Conservation (phyloP, 2,888 invertebrate genomes). For the Noctua janthina region DNA sequence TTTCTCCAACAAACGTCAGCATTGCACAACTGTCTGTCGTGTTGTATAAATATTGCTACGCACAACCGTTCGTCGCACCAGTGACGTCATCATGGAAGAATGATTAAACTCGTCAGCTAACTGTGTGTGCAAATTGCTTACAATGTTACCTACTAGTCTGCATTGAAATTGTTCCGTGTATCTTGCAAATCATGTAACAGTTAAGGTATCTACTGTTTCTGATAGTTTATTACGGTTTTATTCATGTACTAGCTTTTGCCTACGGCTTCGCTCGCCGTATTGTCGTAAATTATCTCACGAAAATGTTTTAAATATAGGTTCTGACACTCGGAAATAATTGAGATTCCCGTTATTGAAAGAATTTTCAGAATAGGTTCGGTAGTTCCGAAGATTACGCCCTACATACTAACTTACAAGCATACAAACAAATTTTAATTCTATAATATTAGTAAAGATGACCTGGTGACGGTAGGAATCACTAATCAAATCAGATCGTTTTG, state of each 20-base stretch:
- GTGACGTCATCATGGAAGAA: constrained; percentile 47
- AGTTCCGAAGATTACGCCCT: no score
- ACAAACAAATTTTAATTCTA: no score
- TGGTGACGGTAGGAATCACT: neutral
- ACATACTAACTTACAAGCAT: no score
- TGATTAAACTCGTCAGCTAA: constrained; percentile 36
- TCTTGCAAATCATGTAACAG: constrained; percentile 8
- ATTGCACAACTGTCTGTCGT: constrained; percentile 17
- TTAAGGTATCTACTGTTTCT: neutral
- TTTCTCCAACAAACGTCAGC: constrained; percentile 38
- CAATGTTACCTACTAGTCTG: neutral
- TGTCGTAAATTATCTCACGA: no score
- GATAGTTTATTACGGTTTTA: neutral
- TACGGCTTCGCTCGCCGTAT: no score
- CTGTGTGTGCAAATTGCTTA: constrained; percentile 27
- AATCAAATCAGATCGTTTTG: no score
- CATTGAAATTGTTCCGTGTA: constrained; percentile 20
- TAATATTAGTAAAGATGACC: neutral
- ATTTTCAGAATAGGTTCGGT: no score
- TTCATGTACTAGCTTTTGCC: neutral
- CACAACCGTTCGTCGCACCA: neutral
- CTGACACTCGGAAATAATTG: no score
- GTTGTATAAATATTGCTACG: constrained; percentile 25
- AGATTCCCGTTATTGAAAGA: no score
- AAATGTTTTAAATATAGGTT: no score